Base-by-base conservation (phyloP, 2,888 invertebrate genomes). In the Acheta domesticus region DNA sequence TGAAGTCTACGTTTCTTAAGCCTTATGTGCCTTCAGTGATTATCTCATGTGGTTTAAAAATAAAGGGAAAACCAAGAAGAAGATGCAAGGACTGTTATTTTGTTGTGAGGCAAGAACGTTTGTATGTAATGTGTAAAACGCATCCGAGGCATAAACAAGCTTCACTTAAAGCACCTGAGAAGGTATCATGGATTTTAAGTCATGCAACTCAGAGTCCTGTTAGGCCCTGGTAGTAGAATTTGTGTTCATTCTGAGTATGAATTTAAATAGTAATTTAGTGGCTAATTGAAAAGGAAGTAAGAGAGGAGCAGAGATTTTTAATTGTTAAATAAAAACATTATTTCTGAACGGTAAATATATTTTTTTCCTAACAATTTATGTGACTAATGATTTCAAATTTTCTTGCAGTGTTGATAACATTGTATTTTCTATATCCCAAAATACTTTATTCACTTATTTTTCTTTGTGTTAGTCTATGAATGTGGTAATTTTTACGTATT, bases 121-220 rank as follows among this genome's bases (percentile, higher is more conserved):
- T 91, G 83, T 93, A 91, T 86, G 91, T 94, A 75, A 90, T 93
- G 83, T 96, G 96, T 83, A 92, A 92, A 79, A 92, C 91, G 49
- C 91, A 91, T 85, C 92, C 92, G 36, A 90, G 95, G 73, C 96
- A 96, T 85, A 96, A 96, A 85, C 95, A 95, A 87, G 93, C 92
- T 91, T 87, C 91, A 20, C 92, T 92, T 89, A 89, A 90, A 80
- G 89, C 91, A 80, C 90, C 90, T 82, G 92, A 91, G 16, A 90
- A 90, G 82, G 93, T 93, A 83, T 92, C 92, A 21, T 94, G 93
- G 92, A 92, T 94, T 80, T 85, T 96, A 80, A 92, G 94, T 1
- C 92, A 92, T 86, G 94, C 93, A 5, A 92, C 91, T 23, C 93
- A 94, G 86, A 90, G 90, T 1, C 88, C 87, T 84, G 81, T 85